phyloP scores from a whole-genome alignment of 2,888 invertebrate species.

The Lobophora halterata region DNA sequence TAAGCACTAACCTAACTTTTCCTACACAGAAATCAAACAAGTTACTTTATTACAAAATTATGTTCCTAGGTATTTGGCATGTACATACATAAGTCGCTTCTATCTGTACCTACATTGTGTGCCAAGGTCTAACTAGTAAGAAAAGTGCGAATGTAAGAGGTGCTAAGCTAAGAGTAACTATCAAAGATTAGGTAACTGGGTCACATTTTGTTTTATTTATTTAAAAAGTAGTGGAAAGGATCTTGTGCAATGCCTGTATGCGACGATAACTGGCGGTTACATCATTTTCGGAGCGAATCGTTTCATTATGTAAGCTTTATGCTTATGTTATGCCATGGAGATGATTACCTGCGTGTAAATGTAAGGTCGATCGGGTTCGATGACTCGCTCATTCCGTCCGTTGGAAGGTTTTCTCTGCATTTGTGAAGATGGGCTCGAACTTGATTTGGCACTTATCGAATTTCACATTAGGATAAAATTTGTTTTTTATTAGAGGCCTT shows the following conservation, averaged over 20 bases:
- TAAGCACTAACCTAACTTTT: no score
- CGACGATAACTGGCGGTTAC: conserved; percentile 11
- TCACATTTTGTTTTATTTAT: conserved; percentile 25
- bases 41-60: no score
- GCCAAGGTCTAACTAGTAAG: no score
- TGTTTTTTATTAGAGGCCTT: conserved; percentile 7
- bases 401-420: conserved; percentile 18
- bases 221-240: conserved; percentile 29
- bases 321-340: conserved; percentile 4
- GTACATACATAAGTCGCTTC: no score
- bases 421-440: conserved; percentile 9
- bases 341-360: conserved; percentile 9
- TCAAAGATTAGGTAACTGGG: conserved; percentile 19
- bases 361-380: conserved; percentile 30
- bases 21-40: no score
- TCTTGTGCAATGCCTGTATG: conserved; percentile 23
- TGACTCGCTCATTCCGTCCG: conserved; percentile 25
- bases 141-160: no score
- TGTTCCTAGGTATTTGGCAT: no score
- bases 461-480: conserved; percentile 9
- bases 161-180: no score
- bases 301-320: conserved; percentile 15
- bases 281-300: conserved; percentile 14
- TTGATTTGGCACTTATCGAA: conserved; percentile 6
- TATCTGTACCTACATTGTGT: no score